Evolutionary conservation across 2,888 invertebrate species (phyloP).

Genomic region (Halictus quadricinctus): DNA sequence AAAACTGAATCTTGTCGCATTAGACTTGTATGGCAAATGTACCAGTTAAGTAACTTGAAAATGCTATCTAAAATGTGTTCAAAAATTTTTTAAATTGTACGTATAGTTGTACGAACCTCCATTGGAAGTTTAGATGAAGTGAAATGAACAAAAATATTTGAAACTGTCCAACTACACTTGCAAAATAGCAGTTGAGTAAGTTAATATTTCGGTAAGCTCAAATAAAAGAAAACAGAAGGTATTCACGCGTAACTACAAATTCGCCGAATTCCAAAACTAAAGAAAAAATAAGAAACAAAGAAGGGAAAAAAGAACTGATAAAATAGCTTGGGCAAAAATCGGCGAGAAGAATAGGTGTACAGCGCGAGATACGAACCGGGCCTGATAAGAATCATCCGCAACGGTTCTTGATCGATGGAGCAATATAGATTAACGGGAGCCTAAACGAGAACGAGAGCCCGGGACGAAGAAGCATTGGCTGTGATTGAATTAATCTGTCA

Average conservation of each 20-base stretch:
- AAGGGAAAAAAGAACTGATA: not conserved
- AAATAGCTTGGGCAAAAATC: not conserved
- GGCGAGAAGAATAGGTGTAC: not conserved
- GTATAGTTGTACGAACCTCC: not conserved
- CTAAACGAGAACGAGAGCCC: slow-evolving; percentile 54
- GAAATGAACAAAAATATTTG: not conserved
- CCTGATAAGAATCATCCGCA: slow-evolving; percentile 24
- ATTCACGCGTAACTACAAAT: not conserved
- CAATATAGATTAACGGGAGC: slow-evolving; percentile 49
- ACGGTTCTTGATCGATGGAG: slow-evolving; percentile 48
- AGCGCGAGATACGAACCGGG: not conserved
- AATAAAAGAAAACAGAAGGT: not conserved
- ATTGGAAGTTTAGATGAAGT: not conserved
- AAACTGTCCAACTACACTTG: not conserved
- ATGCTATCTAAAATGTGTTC: too few species aligned
- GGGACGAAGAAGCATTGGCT: slow-evolving; percentile 71
- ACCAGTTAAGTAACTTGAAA: too few species aligned
- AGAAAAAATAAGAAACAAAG: not conserved
- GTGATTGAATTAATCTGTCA: slow-evolving; percentile 82
- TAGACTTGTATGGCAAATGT: too few species aligned
- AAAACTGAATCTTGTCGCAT: too few species aligned
- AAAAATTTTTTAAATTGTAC: too few species aligned
- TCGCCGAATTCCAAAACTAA: not conserved
- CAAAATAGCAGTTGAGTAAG: not conserved
- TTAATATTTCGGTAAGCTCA: not conserved